These are phyloP conservation scores for Neodiprion lecontei DNA, from an alignment of 1,140 invertebrate species.

Conservation along the genomic window DNA sequence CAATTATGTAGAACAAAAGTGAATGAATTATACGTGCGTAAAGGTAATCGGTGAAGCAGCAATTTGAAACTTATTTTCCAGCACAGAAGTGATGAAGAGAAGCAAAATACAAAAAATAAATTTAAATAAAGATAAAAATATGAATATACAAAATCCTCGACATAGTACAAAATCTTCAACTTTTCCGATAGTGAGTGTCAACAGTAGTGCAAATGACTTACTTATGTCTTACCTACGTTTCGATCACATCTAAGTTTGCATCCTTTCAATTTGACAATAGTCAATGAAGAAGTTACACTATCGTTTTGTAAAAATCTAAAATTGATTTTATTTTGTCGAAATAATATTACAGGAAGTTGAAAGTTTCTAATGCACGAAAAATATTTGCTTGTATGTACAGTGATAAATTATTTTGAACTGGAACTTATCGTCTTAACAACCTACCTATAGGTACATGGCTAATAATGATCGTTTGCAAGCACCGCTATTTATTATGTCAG, in stretches of 20 bases:
- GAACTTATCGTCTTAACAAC: neutral
- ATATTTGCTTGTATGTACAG: neutral
- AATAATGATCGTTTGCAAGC: neutral
- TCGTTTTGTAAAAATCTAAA: conserved; percentile 12
- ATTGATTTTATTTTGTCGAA: neutral
- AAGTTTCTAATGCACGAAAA: neutral
- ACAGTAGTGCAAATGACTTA: conserved; percentile 39
- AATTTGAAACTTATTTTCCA: neutral
- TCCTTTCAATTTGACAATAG: conserved; percentile 26
- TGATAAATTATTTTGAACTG: neutral
- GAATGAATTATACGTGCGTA: neutral
- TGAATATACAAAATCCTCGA: conserved; percentile 59
- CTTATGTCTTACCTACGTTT: conserved; percentile 23
- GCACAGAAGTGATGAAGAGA: neutral
- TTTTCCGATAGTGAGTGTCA: conserved; percentile 43
- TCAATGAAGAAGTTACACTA: conserved; percentile 18
- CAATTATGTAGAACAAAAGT: neutral
- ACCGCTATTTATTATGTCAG: neutral
- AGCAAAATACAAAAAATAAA: neutral
- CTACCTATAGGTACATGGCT: neutral
- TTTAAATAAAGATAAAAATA: conserved; percentile 16
- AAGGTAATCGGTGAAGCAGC: neutral
- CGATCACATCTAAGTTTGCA: conserved; percentile 18
- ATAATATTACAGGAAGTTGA: neutral
- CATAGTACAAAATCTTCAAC: conserved; percentile 60